phyloP scores from a whole-genome alignment of 2,797 vertebrate genomes.

The Anguilla megastoma region DNA sequence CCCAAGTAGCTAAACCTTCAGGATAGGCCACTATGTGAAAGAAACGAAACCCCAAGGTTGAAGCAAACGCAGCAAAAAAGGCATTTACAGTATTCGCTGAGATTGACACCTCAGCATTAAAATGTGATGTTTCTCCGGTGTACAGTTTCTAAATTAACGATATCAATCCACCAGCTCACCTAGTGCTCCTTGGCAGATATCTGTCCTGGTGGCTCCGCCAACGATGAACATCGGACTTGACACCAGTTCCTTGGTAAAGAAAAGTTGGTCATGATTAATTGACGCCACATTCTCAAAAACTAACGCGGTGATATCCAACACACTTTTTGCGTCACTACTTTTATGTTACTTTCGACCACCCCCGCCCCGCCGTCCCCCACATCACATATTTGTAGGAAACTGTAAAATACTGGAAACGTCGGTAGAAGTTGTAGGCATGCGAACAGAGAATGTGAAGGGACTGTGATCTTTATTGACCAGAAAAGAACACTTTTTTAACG shows the following conservation, averaged over 20 bases:
- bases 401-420: background rate
- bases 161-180: constrained; percentile 64
- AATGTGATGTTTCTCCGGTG: too few species aligned
- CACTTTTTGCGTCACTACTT: background rate
- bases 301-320: too few species aligned
- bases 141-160: background rate
- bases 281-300: background rate
- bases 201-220: constrained; percentile 76
- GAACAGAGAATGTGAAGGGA: background rate
- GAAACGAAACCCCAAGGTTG: too few species aligned
- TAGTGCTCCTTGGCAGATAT: constrained; percentile 83
- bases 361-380: too few species aligned
- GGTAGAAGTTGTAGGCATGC: background rate
- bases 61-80: too few species aligned
- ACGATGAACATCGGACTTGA: constrained; percentile 74
- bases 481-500: background rate
- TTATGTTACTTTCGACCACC: background rate
- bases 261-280: background rate
- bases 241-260: constrained; percentile 71
- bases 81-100: too few species aligned
- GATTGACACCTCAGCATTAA: too few species aligned
- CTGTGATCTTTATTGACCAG: background rate
- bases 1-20: background rate
- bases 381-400: background rate
- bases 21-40: too few species aligned